Evolutionary conservation across 1,140 invertebrate species (phyloP), one percentile per base, ranked within the genome.

Genomic region (Latrodectus geometricus): DNA sequence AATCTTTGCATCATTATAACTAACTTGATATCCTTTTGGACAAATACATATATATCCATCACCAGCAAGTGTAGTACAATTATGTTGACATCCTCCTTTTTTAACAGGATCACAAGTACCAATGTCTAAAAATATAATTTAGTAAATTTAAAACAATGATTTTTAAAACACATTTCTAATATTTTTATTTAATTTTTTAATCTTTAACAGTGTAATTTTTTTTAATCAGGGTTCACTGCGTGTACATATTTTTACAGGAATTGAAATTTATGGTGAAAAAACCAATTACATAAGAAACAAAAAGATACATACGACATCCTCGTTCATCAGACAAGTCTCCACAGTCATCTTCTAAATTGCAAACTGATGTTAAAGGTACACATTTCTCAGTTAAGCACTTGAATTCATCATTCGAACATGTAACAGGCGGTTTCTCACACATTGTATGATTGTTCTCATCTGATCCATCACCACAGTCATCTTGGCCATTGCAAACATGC

Each of bases 371-470:
- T 52, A 94, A 93, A 48, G 95, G 94, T 69, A 99, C 94, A 91
- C 98, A 99, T 85, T 96, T 95, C 72, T 95, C 94, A 91, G 98
- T 98, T 0, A 95, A 94, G 91, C 98, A 99, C 88, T 96, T 95
- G 90, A 95, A 97, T 90, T 97, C 95, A 86, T 89, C 90, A 61
- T 95, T 93, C 35, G 96, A 93, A 91, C 98, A 99, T 0, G 95
- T 96, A 0, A 98, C 95, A 0, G 97, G 97, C 9, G 78, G 87
- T 69, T 76, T 85, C 15, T 85, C 74, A 73, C 89, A 89, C 96
- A 98, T 74, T 96, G 91, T 2, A 95, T 97, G 93, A 97, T 95
- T 91, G 97, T 97, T 97, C 91, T 98, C 97, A 90, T 98, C 97
- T 0, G 95, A 96, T 61, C 96, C 96, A 91, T 99, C 97, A 23